Evolutionary conservation across 2,113 vertebrate species (phyloP).

Genomic region (Cynoglossus semilaevis): DNA sequence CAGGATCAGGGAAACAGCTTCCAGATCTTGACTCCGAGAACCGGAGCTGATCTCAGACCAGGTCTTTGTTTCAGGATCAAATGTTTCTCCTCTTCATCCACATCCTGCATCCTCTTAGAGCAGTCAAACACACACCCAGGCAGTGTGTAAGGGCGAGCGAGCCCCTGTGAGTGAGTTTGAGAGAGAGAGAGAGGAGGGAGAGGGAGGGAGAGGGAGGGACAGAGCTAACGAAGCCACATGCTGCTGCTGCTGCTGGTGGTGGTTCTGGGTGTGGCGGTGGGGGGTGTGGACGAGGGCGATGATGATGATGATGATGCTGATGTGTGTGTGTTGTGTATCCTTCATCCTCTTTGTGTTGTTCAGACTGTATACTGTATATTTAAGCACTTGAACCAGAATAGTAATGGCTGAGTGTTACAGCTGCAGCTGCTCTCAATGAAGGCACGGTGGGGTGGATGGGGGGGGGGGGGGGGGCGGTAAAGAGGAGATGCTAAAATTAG

Average conservation of each 20-base stretch:
- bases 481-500: not conserved
- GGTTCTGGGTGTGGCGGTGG: conserved; percentile 14
- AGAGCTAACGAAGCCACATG: conserved; percentile 22
- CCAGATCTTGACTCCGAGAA: not conserved
- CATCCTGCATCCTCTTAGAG: conserved; percentile 17
- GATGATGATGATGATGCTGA: no score
- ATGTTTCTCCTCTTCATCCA: conserved; percentile 8
- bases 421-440: conserved; percentile 47
- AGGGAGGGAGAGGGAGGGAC: conserved; percentile 5
- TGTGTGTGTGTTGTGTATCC: conserved; percentile 9
- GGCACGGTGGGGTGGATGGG: not conserved
- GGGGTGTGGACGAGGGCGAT: conserved; percentile 1
- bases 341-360: conserved; percentile 6
- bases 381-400: conserved; percentile 58
- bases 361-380: conserved; percentile 43
- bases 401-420: conserved; percentile 52
- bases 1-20: not conserved
- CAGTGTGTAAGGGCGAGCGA: conserved; percentile 26
- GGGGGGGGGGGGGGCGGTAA: conserved; percentile 3
- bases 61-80: conserved; percentile 24
- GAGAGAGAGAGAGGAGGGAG: not conserved
- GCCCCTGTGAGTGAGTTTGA: conserved; percentile 19
- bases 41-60: not conserved
- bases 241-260: conserved; percentile 33
- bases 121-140: conserved; percentile 32